Base-by-base conservation (phyloP, 2,797 vertebrate genomes). In the Rhyacichthys aspro region DNA sequence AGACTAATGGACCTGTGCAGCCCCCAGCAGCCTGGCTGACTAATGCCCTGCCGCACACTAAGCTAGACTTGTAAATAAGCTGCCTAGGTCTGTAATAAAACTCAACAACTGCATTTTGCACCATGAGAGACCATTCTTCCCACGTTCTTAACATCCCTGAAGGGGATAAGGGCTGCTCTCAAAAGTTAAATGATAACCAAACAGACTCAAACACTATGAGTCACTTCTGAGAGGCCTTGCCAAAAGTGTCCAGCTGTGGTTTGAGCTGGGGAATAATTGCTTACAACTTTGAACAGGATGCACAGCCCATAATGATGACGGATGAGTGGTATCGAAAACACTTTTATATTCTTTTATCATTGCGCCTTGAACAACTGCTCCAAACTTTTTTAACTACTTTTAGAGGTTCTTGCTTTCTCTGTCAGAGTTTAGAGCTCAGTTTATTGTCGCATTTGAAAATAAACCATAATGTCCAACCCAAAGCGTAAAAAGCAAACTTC, bases 31-130 rank as follows among this genome's bases (percentile, higher is more conserved):
- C 43, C 37, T 44, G 14, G 33, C 28, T 69, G 70, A 74, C 65
- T 72, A 46, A 67, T 68, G 53, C 23, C 43, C 53, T 43, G 57
- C 43, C 64, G 36, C 28, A 45, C 32, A 34, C 16, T 47, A n/a
- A 53, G 48, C 44, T 32, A 50, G 47, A 45, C 49, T 56, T 63
- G 57, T 66, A 75, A 70, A 74, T 59, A 56, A 34, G 34, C 32
- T 34, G 60, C 59, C 18, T 44, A 5, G 46, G 43, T 44, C 19
- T 33, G 52, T 39, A 55, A 38, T 77, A 72, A 74, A 69, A 73
- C 42, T 16, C 23, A 52, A 57, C 23, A 55, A 63, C 64, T 72
- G 60, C 61, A 55, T 59, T 65, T 46, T 15, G n/a, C 50, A 53
- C 36, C 58, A 43, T 8, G 18, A 41, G 59, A 58, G 49, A 56